These are phyloP conservation scores for Eulacestoma nigropectus DNA, from an alignment of 2,113 vertebrate species.

Conservation along the genomic window DNA sequence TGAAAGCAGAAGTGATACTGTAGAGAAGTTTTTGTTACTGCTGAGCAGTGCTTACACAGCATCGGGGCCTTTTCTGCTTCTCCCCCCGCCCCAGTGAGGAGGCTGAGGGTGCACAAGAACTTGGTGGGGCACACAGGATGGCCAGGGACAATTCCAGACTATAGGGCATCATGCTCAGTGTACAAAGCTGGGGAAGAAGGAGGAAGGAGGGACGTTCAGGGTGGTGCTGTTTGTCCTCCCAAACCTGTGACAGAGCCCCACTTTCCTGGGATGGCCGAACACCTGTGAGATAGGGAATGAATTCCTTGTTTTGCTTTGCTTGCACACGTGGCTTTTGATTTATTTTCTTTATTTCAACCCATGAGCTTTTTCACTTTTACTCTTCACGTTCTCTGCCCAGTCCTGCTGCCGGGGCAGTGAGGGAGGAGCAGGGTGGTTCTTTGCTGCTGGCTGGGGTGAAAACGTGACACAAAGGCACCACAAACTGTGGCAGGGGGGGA, in stretches of 20 bases:
- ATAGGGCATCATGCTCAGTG: rapidly evolving
- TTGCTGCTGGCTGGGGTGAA: background rate
- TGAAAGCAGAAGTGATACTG: background rate
- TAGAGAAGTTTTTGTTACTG: background rate
- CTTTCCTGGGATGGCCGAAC: background rate
- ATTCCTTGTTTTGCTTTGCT: background rate
- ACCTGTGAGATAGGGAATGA: background rate
- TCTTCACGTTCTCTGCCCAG: background rate
- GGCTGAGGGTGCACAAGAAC: background rate
- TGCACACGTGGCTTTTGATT: background rate
- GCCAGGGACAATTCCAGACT: background rate
- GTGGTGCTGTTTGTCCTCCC: background rate
- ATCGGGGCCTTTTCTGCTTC: background rate
- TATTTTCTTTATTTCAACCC: background rate
- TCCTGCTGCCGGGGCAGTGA: background rate
- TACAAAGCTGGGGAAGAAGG: background rate
- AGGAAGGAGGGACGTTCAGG: background rate
- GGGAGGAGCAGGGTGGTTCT: background rate
- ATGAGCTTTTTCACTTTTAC: background rate
- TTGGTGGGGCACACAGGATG: background rate
- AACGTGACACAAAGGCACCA: background rate
- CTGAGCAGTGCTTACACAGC: background rate
- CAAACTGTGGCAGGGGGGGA: background rate
- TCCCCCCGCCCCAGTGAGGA: background rate
- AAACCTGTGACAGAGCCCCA: background rate